phyloP scores from a whole-genome alignment of 2,797 vertebrate genomes.

The Hippocampus kuda region DNA sequence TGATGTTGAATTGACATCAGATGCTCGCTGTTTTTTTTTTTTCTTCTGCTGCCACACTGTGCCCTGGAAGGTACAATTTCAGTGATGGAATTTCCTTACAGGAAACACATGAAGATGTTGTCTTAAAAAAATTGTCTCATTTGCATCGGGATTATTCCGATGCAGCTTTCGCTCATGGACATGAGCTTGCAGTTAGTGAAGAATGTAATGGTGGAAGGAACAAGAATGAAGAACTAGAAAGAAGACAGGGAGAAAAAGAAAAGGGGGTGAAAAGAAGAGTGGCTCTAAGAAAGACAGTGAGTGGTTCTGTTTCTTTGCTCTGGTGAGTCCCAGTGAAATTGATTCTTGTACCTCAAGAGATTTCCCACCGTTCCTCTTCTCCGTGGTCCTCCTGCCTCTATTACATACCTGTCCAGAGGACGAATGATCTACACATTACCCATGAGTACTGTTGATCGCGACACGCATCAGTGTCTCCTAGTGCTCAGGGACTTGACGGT shows the following conservation, averaged over 20 bases:
- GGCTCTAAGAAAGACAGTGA: conserved; percentile 17
- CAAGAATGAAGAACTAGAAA: background rate
- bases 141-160: conserved; percentile 52
- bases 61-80: conserved; percentile 25
- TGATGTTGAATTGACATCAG: no score
- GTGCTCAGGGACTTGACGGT: conserved; percentile 34
- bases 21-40: background rate
- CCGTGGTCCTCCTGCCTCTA: conserved; percentile 41
- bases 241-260: conserved; percentile 4
- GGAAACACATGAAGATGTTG: conserved; percentile 27
- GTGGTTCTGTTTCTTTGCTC: conserved; percentile 45
- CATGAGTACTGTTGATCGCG: conserved; percentile 49
- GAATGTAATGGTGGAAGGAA: conserved; percentile 19
- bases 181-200: conserved; percentile 24
- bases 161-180: conserved; percentile 30
- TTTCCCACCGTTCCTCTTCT: conserved; percentile 45
- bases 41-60: conserved; percentile 35
- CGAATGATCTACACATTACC: conserved; percentile 57
- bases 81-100: conserved; percentile 36
- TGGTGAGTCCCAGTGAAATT: conserved; percentile 55
- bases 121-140: conserved; percentile 58
- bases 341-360: conserved; percentile 60
- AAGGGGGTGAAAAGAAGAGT: conserved; percentile 12
- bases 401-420: conserved; percentile 59
- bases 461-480: conserved; percentile 42